Evolutionary conservation across 2,797 vertebrate genomes (phyloP), one percentile per base, ranked within the genome.

Genomic region (Chloroceryle inda): DNA sequence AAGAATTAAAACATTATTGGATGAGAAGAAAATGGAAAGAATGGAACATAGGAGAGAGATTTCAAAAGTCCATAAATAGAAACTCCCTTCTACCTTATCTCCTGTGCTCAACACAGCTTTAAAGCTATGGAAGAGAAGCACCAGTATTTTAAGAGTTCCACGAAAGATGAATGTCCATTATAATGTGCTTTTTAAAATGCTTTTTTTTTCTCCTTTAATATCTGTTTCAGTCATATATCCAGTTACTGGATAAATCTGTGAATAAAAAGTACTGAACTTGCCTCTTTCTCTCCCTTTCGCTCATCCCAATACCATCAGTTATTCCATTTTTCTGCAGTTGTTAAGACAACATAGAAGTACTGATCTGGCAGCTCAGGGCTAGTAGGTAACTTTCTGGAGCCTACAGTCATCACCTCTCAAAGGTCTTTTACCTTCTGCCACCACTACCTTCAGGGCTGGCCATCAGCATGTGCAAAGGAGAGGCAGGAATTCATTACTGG

Each of bases 1-100:
- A 94, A 45, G n/a, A 88, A 85, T 89, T 89, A 89, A 69, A 90
- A 90, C 75, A 87, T 95, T 22, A 87, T 24, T 61, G 75, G 69
- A 55, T 85, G 61, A 89, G 87, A 92, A 95, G 33, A 83, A 77
- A 67, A 83, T 58, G 7, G 71, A 89, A 64, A 91, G 68, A 85
- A 75, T 35, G 58, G 47, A 91, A 92, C 35, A 77, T 3, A 24
- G 11, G 27, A 83, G 81, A 69, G 23, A 64, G 61, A 74, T 55
- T 75, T 62, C 49, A 85, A 71, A 79, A 73, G 47, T 67, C 61
- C 62, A 37, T 15, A 90, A 92, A 81, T n/a, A 72, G 89, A 95
- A 94, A 77, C 14, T 33, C 19, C 35, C 50, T 37, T 75, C 69
- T 59, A n/a, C 52, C 68, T 78, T 89, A 20, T 31, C 85, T 92